Conservation (phyloP, 1,140 invertebrate species). For the Drosophila kanapiae region DNA sequence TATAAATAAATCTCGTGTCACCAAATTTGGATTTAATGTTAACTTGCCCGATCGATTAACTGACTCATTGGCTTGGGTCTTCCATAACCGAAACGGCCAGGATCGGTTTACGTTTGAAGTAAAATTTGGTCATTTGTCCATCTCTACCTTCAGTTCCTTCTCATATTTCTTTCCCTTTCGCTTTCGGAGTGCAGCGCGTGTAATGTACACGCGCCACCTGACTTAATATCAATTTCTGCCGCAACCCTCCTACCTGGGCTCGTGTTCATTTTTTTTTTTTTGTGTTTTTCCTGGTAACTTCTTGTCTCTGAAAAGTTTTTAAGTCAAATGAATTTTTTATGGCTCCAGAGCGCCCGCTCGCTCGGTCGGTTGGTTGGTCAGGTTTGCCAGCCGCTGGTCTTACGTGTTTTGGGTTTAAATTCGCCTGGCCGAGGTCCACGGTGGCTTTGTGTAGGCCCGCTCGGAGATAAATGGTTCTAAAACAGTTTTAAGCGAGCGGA, state of each 20-base stretch:
- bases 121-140: neutral
- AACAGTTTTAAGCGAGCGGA: constrained; percentile 57
- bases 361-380: constrained; percentile 23
- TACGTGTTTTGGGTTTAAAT: constrained; percentile 53
- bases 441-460: constrained; percentile 11
- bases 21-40: neutral
- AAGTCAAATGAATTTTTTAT: constrained; percentile 84
- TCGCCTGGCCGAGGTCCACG: constrained; percentile 6
- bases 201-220: constrained; percentile 81
- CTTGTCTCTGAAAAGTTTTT: constrained; percentile 68
- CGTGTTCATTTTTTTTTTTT: constrained; percentile 24
- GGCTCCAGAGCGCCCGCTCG: constrained; percentile 35
- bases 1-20: neutral
- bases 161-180: constrained; percentile 38
- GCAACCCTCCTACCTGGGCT: constrained; percentile 10
- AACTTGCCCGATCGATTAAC: neutral
- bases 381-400: constrained; percentile 31
- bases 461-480: constrained; percentile 73
- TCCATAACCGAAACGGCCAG: neutral
- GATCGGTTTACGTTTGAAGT: neutral
- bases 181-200: constrained; percentile 69
- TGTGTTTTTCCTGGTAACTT: constrained; percentile 13
- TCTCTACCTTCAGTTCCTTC: constrained; percentile 2
- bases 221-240: constrained; percentile 78
- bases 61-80: constrained; percentile 10